Conservation (phyloP, 2,113 vertebrate genomes). For the Regulus satrapa region DNA sequence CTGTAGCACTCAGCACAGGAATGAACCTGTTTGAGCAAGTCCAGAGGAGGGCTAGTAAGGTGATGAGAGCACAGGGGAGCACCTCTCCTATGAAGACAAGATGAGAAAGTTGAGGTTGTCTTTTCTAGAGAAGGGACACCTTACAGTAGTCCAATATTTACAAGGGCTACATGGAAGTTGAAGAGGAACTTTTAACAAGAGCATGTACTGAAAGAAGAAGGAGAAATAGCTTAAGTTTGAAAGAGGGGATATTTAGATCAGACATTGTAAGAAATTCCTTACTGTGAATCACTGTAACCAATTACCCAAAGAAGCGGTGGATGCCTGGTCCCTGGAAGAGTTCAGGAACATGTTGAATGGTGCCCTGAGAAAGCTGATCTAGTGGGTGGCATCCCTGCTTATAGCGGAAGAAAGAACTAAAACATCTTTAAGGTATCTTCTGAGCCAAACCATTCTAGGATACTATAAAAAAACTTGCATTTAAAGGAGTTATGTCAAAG, state of each 20-base stretch:
- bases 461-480: neutral
- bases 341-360: neutral
- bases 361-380: neutral
- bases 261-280: neutral
- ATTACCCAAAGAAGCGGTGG: neutral
- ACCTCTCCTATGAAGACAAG: neutral
- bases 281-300: neutral
- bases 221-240: neutral
- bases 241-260: neutral
- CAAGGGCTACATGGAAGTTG: neutral
- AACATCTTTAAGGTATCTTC: neutral
- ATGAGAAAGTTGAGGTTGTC: neutral
- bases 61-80: neutral
- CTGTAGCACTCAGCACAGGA: neutral
- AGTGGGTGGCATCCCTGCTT: neutral
- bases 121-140: neutral
- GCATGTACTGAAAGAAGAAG: neutral
- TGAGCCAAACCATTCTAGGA: neutral
- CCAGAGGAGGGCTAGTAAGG: neutral
- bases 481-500: neutral
- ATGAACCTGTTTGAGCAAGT: neutral
- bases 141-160: neutral
- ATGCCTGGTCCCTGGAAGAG: neutral
- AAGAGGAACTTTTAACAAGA: neutral
- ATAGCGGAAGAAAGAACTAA: neutral